Conservation (phyloP, 1,140 invertebrate genomes). For the Bombus consobrinus region DNA sequence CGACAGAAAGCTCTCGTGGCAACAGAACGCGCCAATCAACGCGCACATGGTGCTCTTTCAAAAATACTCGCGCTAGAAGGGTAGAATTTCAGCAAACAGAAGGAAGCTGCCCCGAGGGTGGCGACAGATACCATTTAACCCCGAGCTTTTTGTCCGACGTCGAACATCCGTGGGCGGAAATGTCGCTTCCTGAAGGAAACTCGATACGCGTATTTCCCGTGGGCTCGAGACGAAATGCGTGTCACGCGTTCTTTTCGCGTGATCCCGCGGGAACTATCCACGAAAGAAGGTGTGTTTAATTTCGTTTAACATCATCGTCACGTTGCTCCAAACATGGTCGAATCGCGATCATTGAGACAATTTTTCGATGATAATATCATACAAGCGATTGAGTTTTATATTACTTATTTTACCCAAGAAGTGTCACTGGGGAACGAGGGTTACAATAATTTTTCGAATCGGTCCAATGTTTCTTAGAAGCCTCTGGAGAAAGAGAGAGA, state of each 20-base stretch:
- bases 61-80: not conserved
- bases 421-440: not conserved
- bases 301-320: not conserved
- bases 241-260: slow-evolving; percentile 32
- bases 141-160: not conserved
- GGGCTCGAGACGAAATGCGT: slow-evolving; percentile 43
- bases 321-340: not conserved
- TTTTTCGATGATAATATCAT: slow-evolving; percentile 9
- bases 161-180: slow-evolving; percentile 27
- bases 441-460: slow-evolving; percentile 13
- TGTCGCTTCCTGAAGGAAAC: slow-evolving; percentile 58
- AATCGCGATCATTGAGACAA: not conserved
- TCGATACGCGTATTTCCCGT: slow-evolving; percentile 61
- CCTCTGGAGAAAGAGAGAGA: too few relatives aligned
- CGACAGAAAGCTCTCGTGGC: not conserved
- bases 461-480: not conserved
- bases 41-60: not conserved
- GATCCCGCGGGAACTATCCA: slow-evolving; percentile 38
- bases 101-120: slow-evolving; percentile 4
- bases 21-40: slow-evolving; percentile 1
- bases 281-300: slow-evolving; percentile 10
- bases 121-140: slow-evolving; percentile 12
- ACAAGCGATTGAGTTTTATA: not conserved
- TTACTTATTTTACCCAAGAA: too few relatives aligned
- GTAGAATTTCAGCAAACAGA: slow-evolving; percentile 31